Conservation (phyloP, 2,113 vertebrate species). For the Phainopepla nitens region DNA sequence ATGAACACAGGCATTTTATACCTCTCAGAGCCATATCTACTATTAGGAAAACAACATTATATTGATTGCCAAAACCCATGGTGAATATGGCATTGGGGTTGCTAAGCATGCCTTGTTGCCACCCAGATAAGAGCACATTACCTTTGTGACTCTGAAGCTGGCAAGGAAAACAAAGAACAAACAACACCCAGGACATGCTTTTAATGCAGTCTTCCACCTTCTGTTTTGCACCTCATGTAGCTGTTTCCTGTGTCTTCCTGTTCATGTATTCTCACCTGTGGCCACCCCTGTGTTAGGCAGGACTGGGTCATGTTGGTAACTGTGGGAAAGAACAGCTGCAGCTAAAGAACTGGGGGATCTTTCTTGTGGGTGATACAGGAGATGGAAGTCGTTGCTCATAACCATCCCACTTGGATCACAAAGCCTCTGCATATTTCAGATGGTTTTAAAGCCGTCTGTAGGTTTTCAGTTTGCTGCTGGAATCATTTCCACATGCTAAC, state of each 20-base stretch:
- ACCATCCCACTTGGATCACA: background rate
- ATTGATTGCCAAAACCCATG: background rate
- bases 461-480: constrained; percentile 15
- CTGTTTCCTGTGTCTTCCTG: background rate
- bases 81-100: background rate
- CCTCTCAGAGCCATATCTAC: background rate
- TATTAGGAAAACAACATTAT: background rate
- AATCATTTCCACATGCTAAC: constrained; percentile 42
- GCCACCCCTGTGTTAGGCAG: background rate
- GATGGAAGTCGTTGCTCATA: background rate
- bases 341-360: background rate
- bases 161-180: background rate
- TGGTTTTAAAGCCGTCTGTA: background rate
- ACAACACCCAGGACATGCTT: background rate
- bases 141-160: background rate
- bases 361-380: background rate
- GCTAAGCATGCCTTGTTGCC: background rate
- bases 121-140: background rate
- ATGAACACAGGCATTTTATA: background rate
- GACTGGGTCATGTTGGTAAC: accelerated
- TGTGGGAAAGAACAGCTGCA: background rate
- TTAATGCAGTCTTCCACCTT: background rate
- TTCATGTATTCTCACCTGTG: background rate
- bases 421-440: constrained; percentile 29
- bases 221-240: background rate